Evolutionary conservation across 1,140 invertebrate species (phyloP).

Genomic region (Zaprionus africanus): DNA sequence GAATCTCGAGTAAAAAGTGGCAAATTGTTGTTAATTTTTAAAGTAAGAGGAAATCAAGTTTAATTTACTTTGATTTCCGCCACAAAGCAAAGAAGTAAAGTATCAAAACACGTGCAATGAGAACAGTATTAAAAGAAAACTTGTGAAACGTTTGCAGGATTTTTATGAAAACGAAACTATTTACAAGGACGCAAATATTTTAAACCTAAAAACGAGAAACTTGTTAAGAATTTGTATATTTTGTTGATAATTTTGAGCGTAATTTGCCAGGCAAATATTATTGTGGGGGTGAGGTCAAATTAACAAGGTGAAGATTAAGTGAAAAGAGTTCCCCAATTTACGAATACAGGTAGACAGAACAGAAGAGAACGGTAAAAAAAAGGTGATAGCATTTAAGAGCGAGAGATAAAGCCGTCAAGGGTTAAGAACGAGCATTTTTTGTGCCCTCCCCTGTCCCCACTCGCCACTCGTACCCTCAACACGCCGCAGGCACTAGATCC

Average conservation of each 20-base stretch:
- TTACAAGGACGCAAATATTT: slow-evolving; percentile 49
- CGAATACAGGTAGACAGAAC: slow-evolving; percentile 24
- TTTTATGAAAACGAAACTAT: slow-evolving; percentile 45
- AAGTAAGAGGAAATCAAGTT: slow-evolving; percentile 41
- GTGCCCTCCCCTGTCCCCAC: slow-evolving; percentile 3
- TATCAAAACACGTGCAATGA: slow-evolving; percentile 37
- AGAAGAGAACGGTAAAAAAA: slow-evolving; percentile 20
- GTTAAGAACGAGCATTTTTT: slow-evolving; percentile 47
- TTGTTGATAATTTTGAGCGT: slow-evolving; percentile 73
- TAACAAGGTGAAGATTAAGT: slow-evolving; percentile 46
- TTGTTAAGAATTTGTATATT: slow-evolving; percentile 51
- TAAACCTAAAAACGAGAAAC: slow-evolving; percentile 35
- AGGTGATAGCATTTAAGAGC: slow-evolving; percentile 62
- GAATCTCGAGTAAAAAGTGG: slow-evolving; percentile 60
- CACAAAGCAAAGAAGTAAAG: neutral
- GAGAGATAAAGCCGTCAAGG: slow-evolving; percentile 41
- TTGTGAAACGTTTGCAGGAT: slow-evolving; percentile 37
- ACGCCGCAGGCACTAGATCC: neutral
- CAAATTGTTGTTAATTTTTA: slow-evolving; percentile 75
- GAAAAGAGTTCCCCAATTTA: neutral
- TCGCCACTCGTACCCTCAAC: neutral
- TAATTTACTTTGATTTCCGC: slow-evolving; percentile 36
- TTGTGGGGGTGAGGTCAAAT: slow-evolving; percentile 22
- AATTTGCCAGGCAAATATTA: slow-evolving; percentile 32
- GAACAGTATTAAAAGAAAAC: slow-evolving; percentile 54